These are phyloP conservation scores for Saccostrea echinata DNA, from an alignment of 1,140 invertebrate species.

Conservation along the genomic window DNA sequence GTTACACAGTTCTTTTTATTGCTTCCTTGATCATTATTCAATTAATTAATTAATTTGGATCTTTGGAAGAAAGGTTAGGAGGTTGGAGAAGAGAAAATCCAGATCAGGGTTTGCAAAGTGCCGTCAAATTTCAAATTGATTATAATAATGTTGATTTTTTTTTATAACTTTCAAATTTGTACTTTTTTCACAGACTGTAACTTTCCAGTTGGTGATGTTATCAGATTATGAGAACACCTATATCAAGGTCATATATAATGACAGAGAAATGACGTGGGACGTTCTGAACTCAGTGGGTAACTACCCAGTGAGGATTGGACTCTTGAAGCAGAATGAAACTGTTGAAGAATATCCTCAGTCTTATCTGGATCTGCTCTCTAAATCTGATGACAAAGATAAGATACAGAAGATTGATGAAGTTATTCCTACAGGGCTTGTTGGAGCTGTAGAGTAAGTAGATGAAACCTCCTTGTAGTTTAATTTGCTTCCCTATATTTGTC, in stretches of 20 bases:
- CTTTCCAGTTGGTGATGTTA: conserved; percentile 36
- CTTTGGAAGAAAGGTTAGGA: no score
- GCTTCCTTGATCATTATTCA: no score
- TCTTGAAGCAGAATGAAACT: background rate
- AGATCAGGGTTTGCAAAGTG: no score
- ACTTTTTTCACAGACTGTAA: conserved; percentile 30
- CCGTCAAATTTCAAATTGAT: no score
- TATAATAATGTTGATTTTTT: no score
- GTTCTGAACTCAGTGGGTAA: conserved; percentile 8
- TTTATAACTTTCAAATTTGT: background rate
- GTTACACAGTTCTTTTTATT: no score
- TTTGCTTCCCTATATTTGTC: no score
- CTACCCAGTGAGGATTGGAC: conserved; percentile 39
- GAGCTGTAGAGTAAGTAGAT: background rate
- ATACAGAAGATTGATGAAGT: conserved; percentile 27
- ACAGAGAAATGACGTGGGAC: conserved; percentile 39
- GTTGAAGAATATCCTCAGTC: conserved; percentile 39
- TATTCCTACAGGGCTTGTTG: background rate
- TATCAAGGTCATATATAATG: conserved; percentile 27
- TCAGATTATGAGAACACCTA: conserved; percentile 48
- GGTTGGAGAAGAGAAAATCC: no score
- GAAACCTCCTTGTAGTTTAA: no score
- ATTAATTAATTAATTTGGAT: no score
- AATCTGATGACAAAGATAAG: background rate
- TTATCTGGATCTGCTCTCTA: background rate